Conservation (phyloP, 2,113 vertebrate genomes). For the Scophthalmus maximus region DNA sequence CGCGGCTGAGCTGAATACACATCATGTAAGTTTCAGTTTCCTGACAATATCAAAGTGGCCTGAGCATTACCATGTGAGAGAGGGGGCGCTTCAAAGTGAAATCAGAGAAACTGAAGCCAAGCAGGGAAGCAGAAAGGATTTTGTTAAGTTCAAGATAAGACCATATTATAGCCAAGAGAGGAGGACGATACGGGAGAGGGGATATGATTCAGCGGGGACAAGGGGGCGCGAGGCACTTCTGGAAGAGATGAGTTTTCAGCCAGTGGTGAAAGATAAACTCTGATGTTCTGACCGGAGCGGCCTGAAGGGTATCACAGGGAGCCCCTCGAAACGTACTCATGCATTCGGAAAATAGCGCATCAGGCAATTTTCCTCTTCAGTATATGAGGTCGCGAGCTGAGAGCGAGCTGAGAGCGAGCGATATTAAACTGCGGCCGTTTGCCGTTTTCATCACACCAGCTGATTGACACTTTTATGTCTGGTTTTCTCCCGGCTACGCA, state of each 20-base stretch:
- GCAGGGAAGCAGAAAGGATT: background rate
- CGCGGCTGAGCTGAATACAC: no score
- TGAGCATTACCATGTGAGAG: background rate
- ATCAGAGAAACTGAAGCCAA: background rate
- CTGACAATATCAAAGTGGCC: no score
- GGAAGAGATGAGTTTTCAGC: background rate
- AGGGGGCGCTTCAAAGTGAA: background rate
- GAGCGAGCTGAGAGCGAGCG: no score
- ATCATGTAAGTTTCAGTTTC: no score
- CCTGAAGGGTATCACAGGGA: conserved; percentile 18
- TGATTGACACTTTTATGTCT: conserved; percentile 7
- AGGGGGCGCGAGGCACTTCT: background rate
- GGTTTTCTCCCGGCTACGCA: no score
- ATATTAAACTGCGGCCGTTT: background rate
- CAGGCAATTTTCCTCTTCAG: background rate
- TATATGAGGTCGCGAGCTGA: background rate
- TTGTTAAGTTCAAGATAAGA: background rate
- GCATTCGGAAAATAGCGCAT: background rate
- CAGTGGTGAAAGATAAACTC: conserved; percentile 42
- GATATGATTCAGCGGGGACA: background rate
- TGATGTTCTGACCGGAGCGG: conserved; percentile 18
- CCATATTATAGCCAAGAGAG: background rate
- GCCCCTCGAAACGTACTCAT: background rate
- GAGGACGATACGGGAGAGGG: no score
- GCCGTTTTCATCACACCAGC: background rate